A percentile compares a stretch with the other conserved stretches of the same genome.
Evolutionary conservation across 92 coral and sea anemone genomes (phyloP).

Genomic region (Galaxea fascicularis): DNA sequence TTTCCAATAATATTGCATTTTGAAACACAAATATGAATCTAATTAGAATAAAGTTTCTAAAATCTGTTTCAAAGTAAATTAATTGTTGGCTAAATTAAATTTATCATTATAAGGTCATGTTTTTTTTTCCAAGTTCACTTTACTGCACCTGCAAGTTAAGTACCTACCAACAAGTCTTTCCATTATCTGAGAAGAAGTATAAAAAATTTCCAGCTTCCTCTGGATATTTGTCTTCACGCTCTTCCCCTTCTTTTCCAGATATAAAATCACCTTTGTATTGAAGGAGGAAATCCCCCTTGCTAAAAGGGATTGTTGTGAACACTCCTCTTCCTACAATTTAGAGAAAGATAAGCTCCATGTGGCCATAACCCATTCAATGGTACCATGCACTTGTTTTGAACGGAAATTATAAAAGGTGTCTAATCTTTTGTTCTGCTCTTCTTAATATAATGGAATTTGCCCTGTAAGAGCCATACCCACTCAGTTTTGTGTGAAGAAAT

Average conservation of each 20-base stretch:
- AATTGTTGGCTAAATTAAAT: too few relatives aligned
- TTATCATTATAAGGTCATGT: not conserved
- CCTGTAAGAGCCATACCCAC: slow-evolving; percentile 18
- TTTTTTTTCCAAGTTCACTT: not conserved
- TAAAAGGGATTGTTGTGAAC: slow-evolving; percentile 22
- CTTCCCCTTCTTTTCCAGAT: not conserved
- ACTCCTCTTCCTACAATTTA: slow-evolving; percentile 39
- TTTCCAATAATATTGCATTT: too few relatives aligned
- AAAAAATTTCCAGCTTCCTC: slow-evolving; percentile 27
- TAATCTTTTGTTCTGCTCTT: not conserved
- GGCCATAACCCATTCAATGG: not conserved
- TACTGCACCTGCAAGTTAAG: not conserved
- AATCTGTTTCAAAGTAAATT: too few relatives aligned
- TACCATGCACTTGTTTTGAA: not conserved
- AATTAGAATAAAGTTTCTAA: too few relatives aligned
- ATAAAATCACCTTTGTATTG: slow-evolving; percentile 26
- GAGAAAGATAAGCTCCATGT: too few relatives aligned
- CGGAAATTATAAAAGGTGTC: not conserved
- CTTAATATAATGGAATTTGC: not conserved
- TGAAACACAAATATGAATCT: too few relatives aligned
- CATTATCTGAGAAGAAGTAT: slow-evolving; percentile 5
- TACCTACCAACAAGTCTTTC: slow-evolving; percentile 27
- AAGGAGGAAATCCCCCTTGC: slow-evolving; percentile 43
- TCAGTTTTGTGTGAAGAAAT: not conserved
- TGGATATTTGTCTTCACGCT: slow-evolving; percentile 10